These are phyloP conservation scores for Coenonympha arcania DNA, from an alignment of 2,888 invertebrate species.

Conservation along the genomic window DNA sequence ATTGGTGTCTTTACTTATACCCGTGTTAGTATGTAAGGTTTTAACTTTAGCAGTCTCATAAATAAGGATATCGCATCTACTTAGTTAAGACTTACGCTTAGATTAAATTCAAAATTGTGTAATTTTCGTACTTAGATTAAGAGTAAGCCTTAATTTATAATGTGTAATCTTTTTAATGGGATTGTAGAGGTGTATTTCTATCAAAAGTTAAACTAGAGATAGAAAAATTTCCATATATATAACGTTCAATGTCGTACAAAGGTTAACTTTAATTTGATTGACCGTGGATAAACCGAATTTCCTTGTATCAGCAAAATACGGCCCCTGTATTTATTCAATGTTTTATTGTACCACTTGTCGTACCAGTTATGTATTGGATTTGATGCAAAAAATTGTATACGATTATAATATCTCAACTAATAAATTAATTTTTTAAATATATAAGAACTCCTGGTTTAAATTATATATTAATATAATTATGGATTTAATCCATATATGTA, in stretches of 20 bases:
- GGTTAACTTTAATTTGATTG: conserved; percentile 7
- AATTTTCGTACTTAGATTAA: background rate
- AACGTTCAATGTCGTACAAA: conserved; percentile 19
- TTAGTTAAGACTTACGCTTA: background rate
- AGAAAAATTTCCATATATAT: conserved; percentile 30
- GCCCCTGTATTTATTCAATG: conserved; percentile 14
- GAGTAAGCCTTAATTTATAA: background rate
- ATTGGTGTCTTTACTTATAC: conserved; percentile 2
- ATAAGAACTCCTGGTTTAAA: no score
- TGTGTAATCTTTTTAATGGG: conserved; percentile 7
- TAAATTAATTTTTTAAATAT: no score
- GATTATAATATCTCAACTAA: no score
- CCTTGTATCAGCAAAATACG: conserved; percentile 6
- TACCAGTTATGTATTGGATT: conserved; percentile 20
- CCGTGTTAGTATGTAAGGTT: conserved; percentile 23
- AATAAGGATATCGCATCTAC: conserved; percentile 1
- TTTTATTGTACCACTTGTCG: conserved; percentile 10
- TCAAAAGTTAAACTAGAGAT: conserved; percentile 54
- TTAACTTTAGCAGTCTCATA: conserved; percentile 32
- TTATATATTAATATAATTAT: background rate
- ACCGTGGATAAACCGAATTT: conserved; percentile 18
- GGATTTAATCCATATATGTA: conserved; percentile 3
- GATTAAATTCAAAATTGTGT: background rate
- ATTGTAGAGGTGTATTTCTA: conserved; percentile 30
- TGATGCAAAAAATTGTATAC: conserved; percentile 9